Percentiles rank a stretch among this genome's conserved stretches.
These are phyloP conservation scores for Hylyphantes graminicola DNA, from an alignment of 1,140 invertebrate species.

Conservation along the genomic window DNA sequence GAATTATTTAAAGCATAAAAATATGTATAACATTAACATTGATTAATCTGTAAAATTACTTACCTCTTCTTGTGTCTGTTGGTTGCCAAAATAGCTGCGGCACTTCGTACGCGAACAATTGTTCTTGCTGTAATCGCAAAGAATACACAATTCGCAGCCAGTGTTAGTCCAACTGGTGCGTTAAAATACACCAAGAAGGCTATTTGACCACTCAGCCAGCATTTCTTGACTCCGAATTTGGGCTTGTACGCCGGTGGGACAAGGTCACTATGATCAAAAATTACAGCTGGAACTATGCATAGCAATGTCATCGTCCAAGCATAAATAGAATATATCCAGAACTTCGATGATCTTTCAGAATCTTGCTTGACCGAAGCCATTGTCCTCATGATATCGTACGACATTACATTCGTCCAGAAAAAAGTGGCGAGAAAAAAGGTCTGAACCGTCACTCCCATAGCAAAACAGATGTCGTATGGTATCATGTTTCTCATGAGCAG, in stretches of 20 bases:
- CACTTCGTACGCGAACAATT: slow-evolving; percentile 64
- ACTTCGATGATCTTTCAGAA: slow-evolving; percentile 40
- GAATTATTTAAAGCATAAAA: too few species aligned
- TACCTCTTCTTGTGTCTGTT: slow-evolving; percentile 53
- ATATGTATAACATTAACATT: too few species aligned
- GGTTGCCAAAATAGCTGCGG: slow-evolving; percentile 52
- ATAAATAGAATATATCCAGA: slow-evolving; percentile 59
- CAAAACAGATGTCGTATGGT: slow-evolving; percentile 64
- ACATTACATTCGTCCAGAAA: slow-evolving; percentile 70
- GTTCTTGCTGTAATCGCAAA: slow-evolving; percentile 70
- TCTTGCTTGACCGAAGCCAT: slow-evolving; percentile 57
- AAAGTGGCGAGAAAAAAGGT: slow-evolving; percentile 70
- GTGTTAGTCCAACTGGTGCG: slow-evolving; percentile 65
- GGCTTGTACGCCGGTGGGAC: slow-evolving; percentile 47
- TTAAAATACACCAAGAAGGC: slow-evolving; percentile 62
- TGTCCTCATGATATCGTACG: slow-evolving; percentile 65
- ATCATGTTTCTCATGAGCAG: slow-evolving; percentile 41
- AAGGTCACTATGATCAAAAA: slow-evolving; percentile 43
- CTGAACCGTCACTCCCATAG: slow-evolving; percentile 69
- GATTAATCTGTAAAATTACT: neutral
- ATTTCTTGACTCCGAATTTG: slow-evolving; percentile 58
- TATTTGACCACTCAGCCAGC: slow-evolving; percentile 60
- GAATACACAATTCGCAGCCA: slow-evolving; percentile 70
- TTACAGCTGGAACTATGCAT: slow-evolving; percentile 41
- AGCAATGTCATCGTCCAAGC: slow-evolving; percentile 69